These are phyloP conservation scores for Anguilla japonica DNA, from an alignment of 2,113 vertebrate species.

Conservation along the genomic window DNA sequence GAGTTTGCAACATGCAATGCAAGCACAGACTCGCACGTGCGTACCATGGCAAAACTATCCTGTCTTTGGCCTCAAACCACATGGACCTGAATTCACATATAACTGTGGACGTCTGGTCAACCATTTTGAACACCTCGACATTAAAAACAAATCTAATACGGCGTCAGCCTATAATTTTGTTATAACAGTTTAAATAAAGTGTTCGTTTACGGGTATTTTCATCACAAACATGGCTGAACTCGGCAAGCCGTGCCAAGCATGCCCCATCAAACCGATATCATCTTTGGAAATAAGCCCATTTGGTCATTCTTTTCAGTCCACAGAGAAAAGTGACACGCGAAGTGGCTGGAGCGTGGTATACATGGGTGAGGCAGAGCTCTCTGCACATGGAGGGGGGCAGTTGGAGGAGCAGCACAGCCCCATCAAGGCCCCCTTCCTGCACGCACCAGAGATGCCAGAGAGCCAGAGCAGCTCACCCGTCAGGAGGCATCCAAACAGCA, in stretches of 20 bases:
- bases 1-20: not conserved
- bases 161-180: not conserved
- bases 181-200: not conserved
- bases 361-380: not conserved
- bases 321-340: no score
- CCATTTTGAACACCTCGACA: not conserved
- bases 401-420: no score
- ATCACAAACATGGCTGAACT: no score
- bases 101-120: not conserved
- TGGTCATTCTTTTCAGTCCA: no score
- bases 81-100: not conserved
- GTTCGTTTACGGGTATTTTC: not conserved
- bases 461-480: not conserved
- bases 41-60: not conserved
- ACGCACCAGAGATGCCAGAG: no score
- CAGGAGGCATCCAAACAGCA: not conserved
- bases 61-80: not conserved
- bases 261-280: no score
- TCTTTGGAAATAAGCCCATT: no score
- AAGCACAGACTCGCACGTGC: not conserved
- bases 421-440: no score
- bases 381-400: not conserved
- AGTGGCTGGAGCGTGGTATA: not conserved
- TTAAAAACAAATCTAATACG: not conserved
- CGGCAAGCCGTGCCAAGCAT: no score